phyloP scores from a whole-genome alignment of 2,797 vertebrate species.

The Urocyon cinereoargenteus region DNA sequence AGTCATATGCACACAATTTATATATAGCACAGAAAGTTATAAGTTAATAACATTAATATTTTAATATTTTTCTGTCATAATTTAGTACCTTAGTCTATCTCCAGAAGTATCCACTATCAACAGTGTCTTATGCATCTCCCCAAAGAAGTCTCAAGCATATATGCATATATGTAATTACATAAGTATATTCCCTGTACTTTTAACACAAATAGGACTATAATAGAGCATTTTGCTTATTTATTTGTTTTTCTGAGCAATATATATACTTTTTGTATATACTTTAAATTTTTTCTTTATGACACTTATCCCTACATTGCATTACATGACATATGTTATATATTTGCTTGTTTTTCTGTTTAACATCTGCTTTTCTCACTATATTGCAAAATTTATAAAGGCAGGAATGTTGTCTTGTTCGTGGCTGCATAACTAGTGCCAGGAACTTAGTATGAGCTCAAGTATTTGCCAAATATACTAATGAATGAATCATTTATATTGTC shows the following conservation, averaged over 20 bases:
- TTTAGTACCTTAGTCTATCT: background rate
- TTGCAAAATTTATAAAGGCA: conserved; percentile 17
- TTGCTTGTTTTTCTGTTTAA: conserved; percentile 19
- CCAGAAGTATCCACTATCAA: background rate
- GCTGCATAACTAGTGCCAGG: background rate
- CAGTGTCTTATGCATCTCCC: background rate
- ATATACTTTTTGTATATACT: background rate
- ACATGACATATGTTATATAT: background rate
- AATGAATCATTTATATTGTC: conserved; percentile 46
- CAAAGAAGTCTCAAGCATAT: background rate
- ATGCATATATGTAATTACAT: background rate
- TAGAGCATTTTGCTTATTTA: background rate
- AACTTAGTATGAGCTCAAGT: conserved; percentile 31
- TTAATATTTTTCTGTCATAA: background rate
- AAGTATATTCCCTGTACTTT: conserved; percentile 10
- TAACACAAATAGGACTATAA: background rate
- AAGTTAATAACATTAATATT: conserved; percentile 5
- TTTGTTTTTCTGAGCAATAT: background rate
- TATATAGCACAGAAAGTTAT: background rate
- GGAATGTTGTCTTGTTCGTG: conserved; percentile 7
- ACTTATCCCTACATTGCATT: conserved; percentile 10
- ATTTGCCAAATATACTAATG: background rate
- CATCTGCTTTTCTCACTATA: background rate
- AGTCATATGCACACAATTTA: background rate
- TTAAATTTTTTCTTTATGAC: background rate